These are phyloP conservation scores for Merodon equestris DNA, from an alignment of 2,888 invertebrate species.

Conservation along the genomic window DNA sequence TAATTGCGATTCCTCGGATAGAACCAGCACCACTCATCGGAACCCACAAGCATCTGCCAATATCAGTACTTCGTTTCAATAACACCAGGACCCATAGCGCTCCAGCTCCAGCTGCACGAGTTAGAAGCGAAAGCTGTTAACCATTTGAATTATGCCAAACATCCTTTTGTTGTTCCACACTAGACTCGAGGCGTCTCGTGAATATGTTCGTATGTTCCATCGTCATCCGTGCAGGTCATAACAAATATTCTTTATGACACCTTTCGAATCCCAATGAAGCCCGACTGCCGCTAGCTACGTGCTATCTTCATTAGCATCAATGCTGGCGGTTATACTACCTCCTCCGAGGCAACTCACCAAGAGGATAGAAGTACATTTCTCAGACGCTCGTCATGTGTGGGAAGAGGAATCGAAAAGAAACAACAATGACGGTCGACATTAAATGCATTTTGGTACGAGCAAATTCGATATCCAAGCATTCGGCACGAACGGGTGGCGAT, in stretches of 20 bases:
- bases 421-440: conserved; percentile 34
- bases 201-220: conserved; percentile 33
- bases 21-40: conserved; percentile 32
- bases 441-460: conserved; percentile 34
- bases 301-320: conserved; percentile 61
- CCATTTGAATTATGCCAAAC: conserved; percentile 66
- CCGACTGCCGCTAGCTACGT: conserved; percentile 19
- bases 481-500: too few relatives aligned
- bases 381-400: conserved; percentile 25
- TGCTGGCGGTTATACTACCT: background rate
- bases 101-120: conserved; percentile 29
- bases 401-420: conserved; percentile 35
- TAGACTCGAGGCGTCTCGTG: conserved; percentile 47
- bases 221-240: conserved; percentile 42
- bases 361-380: conserved; percentile 25
- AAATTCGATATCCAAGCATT: too few relatives aligned
- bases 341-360: too few relatives aligned
- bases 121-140: conserved; percentile 55
- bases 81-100: conserved; percentile 33
- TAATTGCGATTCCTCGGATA: conserved; percentile 47
- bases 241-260: conserved; percentile 67
- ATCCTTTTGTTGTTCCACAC: conserved; percentile 57
- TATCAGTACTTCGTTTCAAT: conserved; percentile 34
- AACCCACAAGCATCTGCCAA: conserved; percentile 8
- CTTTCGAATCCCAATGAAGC: conserved; percentile 7